These are phyloP conservation scores for Typhlichthys eigenmanni DNA, from an alignment of 2,797 vertebrate species.

Conservation along the genomic window DNA sequence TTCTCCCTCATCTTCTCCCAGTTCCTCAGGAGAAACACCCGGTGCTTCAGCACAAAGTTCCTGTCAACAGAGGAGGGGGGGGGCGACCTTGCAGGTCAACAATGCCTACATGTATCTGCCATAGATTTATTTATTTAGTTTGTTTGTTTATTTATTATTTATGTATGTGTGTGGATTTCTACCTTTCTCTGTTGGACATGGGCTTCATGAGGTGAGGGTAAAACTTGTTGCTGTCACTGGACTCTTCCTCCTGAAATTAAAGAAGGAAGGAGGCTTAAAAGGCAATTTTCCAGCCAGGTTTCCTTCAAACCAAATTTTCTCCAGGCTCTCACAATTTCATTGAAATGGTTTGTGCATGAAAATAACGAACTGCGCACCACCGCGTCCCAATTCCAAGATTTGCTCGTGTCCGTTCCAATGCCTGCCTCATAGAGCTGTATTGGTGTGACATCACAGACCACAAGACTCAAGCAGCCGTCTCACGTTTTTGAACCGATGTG, in stretches of 20 bases:
- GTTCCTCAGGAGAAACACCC: conserved; percentile 93
- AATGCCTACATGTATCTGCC: background rate
- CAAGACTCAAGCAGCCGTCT: background rate
- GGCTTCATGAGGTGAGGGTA: conserved; percentile 96
- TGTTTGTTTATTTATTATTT: background rate
- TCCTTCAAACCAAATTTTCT: no score
- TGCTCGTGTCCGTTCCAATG: background rate
- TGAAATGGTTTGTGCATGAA: no score
- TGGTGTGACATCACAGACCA: background rate
- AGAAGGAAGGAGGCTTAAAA: conserved; percentile 4
- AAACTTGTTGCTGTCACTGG: conserved; percentile 86
- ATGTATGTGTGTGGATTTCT: conserved; percentile 2
- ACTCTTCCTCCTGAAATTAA: conserved; percentile 86
- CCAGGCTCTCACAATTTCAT: no score
- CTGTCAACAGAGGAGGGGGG: conserved; percentile 59
- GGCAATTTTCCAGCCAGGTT: no score
- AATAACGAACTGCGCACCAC: no score
- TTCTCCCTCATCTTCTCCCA: conserved; percentile 97
- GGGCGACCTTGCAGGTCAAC: background rate
- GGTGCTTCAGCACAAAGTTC: conserved; percentile 95
- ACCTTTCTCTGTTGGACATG: conserved; percentile 98
- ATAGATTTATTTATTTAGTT: background rate
- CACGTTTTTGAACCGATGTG: background rate
- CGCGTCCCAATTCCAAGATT: background rate
- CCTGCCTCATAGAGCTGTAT: background rate